Evolutionary conservation across 2,797 vertebrate species (phyloP), one percentile per base, ranked within the genome.

Genomic region (Todus mexicanus): DNA sequence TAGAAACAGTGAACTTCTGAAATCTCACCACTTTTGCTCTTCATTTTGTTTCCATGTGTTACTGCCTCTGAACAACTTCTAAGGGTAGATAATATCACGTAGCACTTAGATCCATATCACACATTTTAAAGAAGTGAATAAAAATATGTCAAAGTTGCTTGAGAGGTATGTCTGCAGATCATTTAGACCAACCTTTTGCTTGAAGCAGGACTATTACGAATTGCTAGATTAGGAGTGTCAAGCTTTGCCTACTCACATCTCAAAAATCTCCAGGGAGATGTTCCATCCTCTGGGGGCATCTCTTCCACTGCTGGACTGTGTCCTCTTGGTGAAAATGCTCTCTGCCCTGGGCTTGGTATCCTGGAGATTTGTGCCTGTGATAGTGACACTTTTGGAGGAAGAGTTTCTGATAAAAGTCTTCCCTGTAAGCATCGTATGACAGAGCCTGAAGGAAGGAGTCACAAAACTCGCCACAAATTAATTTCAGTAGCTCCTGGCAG

Each of bases 221-320:
- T 4, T 59, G 31, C 50, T 64, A 53, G 56, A 60, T 16, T 33
- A 59, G 38, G 48, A 68, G 23, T 2, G 4, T 10, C 16, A 37
- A 4, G 50, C 61, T 83, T 77, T 92, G 54, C 35, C 61, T 83
- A 5, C 15, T 68, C 29, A 38, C 5, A 22, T 56, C 87, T 91
- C 60, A 47, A 6, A 50, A 13, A 19, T 48, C 57, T 68, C 78
- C 40, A 79, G 37, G 51, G 31, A 87, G 60, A 60, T 33, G 54
- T 25, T 21, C 45, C 53, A 40, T 0, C 16, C n/a, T 85, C 17
- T 0, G 1, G 19, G 14, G 42, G 12, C 38, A 81, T 5, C 22
- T 31, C 42, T 82, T 84, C n/a, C 56, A 66, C 48, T n/a, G 18
- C 25, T 64, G 53, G 42, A 72, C n/a, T 37, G 21, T 5, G 13